phyloP scores from a whole-genome alignment of 2,888 invertebrate species.

The Oegoconia quadripuncta region DNA sequence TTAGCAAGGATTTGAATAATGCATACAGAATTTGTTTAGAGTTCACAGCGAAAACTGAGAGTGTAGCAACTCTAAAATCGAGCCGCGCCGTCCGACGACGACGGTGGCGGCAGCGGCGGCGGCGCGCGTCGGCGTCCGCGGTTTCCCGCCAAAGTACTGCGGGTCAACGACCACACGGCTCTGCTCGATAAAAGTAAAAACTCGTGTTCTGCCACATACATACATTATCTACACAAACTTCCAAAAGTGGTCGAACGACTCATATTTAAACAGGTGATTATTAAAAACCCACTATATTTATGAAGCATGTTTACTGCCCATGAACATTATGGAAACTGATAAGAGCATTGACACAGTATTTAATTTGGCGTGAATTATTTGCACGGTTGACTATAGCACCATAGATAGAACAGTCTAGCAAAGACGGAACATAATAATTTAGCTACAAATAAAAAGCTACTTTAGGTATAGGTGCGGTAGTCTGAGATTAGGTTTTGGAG shows the following conservation, averaged over 20 bases:
- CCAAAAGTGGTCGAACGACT: conserved; percentile 1
- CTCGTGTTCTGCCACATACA: conserved; percentile 34
- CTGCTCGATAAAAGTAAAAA: conserved; percentile 70
- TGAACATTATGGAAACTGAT: too few relatives aligned
- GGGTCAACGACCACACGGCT: conserved; percentile 39
- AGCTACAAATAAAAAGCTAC: too few relatives aligned
- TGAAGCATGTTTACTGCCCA: neutral
- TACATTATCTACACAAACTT: conserved; percentile 5
- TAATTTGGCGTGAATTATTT: too few relatives aligned
- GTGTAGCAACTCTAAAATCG: conserved; percentile 1
- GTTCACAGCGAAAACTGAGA: too few relatives aligned
- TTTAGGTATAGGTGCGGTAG: too few relatives aligned
- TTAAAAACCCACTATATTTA: neutral
- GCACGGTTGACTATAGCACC: too few relatives aligned
- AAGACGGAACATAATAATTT: too few relatives aligned
- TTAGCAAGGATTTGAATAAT: too few relatives aligned
- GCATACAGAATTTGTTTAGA: too few relatives aligned
- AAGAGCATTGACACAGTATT: too few relatives aligned
- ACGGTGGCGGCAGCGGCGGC: conserved; percentile 18
- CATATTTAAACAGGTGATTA: conserved; percentile 25
- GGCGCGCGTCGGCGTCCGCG: conserved; percentile 30
- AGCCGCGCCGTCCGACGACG: conserved; percentile 21
- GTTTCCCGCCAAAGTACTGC: conserved; percentile 45
- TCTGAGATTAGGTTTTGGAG: too few relatives aligned
- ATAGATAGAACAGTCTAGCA: too few relatives aligned